Percentiles rank a stretch among this genome's conserved stretches.
These are phyloP conservation scores for Trichonephila clavata DNA, from an alignment of 1,140 invertebrate genomes.

Conservation along the genomic window DNA sequence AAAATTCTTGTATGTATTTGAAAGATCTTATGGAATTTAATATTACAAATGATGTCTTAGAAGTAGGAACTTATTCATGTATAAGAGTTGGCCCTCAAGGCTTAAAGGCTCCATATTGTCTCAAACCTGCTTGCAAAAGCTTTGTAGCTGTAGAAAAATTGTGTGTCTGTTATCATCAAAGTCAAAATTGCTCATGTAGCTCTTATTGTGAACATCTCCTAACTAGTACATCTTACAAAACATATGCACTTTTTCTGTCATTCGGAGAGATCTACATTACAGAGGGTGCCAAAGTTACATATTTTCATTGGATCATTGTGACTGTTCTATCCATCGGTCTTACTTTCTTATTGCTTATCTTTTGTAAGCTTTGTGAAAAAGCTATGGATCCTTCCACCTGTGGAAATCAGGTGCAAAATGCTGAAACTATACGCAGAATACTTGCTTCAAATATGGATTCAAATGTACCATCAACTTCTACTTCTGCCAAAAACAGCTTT, in stretches of 20 bases:
- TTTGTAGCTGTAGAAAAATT: constrained; percentile 68
- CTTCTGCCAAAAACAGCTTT: neutral
- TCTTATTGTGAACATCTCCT: constrained; percentile 50
- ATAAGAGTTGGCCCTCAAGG: constrained; percentile 52
- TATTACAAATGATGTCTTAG: constrained; percentile 61
- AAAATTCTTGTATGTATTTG: constrained; percentile 40
- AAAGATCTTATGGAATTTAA: constrained; percentile 64
- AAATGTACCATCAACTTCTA: constrained; percentile 2
- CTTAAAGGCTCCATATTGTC: constrained; percentile 53
- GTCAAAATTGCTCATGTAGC: constrained; percentile 42
- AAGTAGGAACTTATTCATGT: constrained; percentile 55
- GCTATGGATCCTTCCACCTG: constrained; percentile 37
- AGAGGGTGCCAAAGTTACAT: constrained; percentile 40
- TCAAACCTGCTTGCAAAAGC: constrained; percentile 66
- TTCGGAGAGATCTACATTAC: constrained; percentile 64
- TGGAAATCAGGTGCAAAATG: constrained; percentile 54
- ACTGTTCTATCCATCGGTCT: constrained; percentile 61
- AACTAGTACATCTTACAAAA: constrained; percentile 39
- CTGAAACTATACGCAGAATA: constrained; percentile 38
- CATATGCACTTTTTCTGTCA: constrained; percentile 68
- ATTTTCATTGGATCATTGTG: constrained; percentile 60
- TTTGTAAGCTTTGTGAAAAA: constrained; percentile 55
- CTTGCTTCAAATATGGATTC: constrained; percentile 39
- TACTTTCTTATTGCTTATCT: constrained; percentile 52
- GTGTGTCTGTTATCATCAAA: constrained; percentile 55